Base-by-base conservation (phyloP, 2,113 vertebrate genomes). In the Eublepharis macularius region DNA sequence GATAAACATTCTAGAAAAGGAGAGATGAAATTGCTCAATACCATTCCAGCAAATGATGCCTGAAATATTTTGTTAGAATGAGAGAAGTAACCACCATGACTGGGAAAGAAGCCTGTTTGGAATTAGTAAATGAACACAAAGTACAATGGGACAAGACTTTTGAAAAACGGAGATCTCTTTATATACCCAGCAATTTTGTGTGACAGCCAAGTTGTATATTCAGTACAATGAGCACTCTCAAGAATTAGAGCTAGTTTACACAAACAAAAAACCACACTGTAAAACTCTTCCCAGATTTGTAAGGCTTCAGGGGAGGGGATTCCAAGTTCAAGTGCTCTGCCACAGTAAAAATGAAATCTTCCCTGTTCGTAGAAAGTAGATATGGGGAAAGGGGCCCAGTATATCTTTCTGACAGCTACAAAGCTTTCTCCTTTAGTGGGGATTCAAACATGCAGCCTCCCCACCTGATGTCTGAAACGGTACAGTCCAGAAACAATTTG, bases 1-100 rank as follows among this genome's bases (percentile, higher is more conserved):
- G 66, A 85, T 74, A 86, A 82, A 87, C 54, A 79, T 60, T 82
- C 47, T 17, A 76, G 39, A 77, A 70, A 78, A 77, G n/a, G 49
- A 82, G 80, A 54, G 66, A 68, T 16, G 41, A 41, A 19, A 19
- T 39, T 60, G 70, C 11, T 57, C 41, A 76, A 70, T 73, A 47
- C 73, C 4, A 47, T 70, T 82, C 82, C 51, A 3, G 34, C n/a
- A 85, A 85, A 70, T 24, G 6, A 41, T 26, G 65, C 39, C 17
- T 11, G 26, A 8, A 69, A 39, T 45, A 41, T 69, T 70, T 78
- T 13, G 12, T 82, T 66, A 76, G 80, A 68, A 8, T 19, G 26
- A 51, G 72, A 47, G 60, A 78, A 70, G 66, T 19, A 57, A 57
- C 16, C n/a, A 75, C 45, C 80, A 60, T 47, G 47, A 39, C 2